A percentile compares a stretch with the other conserved stretches of the same genome.
These are phyloP conservation scores for Aspiorhynchus laticeps DNA, from an alignment of 2,113 vertebrate genomes.

Conservation along the genomic window DNA sequence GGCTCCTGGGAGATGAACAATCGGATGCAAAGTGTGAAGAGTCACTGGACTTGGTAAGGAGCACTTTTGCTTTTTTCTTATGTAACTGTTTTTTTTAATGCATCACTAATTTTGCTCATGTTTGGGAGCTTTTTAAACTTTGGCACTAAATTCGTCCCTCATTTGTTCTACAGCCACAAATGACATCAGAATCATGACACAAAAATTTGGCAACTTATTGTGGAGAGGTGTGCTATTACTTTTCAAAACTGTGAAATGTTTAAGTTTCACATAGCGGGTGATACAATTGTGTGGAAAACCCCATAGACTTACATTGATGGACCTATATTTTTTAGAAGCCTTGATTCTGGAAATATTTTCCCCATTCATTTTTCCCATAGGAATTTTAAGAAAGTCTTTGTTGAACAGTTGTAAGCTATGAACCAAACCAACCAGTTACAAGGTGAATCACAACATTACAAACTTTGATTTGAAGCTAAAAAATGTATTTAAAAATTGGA, in stretches of 20 bases:
- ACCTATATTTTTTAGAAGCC: neutral
- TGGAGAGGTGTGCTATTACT: neutral
- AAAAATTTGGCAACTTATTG: neutral
- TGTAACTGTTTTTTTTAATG: neutral
- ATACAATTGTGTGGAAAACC: neutral
- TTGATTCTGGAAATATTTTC: neutral
- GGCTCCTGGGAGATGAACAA: slow-evolving; percentile 83
- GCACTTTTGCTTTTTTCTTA: neutral
- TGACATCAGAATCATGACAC: neutral
- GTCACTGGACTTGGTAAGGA: slow-evolving; percentile 65
- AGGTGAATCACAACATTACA: neutral
- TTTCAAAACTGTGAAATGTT: neutral
- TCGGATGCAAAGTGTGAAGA: slow-evolving; percentile 50
- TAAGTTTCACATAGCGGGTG: neutral
- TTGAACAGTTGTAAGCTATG: neutral
- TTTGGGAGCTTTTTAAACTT: neutral
- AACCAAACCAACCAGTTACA: neutral
- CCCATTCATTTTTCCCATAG: neutral
- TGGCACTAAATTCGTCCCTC: neutral
- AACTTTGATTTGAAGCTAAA: neutral
- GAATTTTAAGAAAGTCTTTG: neutral
- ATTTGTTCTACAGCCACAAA: neutral
- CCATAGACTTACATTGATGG: neutral
- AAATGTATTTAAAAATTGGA: neutral
- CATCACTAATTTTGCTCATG: neutral